A percentile compares a stretch with the other conserved stretches of the same genome.
These are phyloP conservation scores for Drosophila monieri DNA, from an alignment of 2,888 invertebrate species.

Conservation along the genomic window DNA sequence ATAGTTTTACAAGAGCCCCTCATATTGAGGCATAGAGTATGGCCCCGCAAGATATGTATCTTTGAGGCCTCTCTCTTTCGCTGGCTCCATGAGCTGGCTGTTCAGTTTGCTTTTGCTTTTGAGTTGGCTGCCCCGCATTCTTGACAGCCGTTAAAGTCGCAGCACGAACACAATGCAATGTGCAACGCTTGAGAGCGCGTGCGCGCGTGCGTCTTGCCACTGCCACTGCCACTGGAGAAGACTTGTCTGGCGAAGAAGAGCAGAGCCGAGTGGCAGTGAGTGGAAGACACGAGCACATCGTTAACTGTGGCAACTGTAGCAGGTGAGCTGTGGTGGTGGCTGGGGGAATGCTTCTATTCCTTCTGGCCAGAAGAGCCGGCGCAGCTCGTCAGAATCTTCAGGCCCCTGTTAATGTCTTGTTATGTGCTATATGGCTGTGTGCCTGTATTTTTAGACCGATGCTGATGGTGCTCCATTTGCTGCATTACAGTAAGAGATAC, in stretches of 20 bases:
- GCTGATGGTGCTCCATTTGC: slow-evolving; percentile 42
- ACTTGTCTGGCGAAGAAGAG: slow-evolving; percentile 7
- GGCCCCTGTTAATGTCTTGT: slow-evolving; percentile 33
- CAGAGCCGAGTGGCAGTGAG: slow-evolving; percentile 14
- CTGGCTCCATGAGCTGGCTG: slow-evolving; percentile 1
- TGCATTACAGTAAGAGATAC: slow-evolving; percentile 72
- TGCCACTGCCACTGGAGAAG: slow-evolving; percentile 17
- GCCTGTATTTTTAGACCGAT: slow-evolving; percentile 56
- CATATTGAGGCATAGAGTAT: no score
- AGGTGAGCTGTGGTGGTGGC: neutral
- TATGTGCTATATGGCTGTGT: slow-evolving; percentile 20
- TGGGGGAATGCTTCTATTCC: slow-evolving; percentile 21
- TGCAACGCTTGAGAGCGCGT: slow-evolving; percentile 63
- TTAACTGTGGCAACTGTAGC: slow-evolving; percentile 16
- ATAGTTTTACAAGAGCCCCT: no score
- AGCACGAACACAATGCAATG: slow-evolving; percentile 49
- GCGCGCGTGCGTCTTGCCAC: slow-evolving; percentile 51
- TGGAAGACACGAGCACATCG: slow-evolving; percentile 11
- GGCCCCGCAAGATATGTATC: no score
- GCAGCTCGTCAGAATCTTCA: no score
- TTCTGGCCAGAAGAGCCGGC: slow-evolving; percentile 23
- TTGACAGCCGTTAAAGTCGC: slow-evolving; percentile 42
- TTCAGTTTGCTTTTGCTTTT: slow-evolving; percentile 1
- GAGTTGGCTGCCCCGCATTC: slow-evolving; percentile 31
- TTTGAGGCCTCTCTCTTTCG: neutral